Evolutionary conservation across 1,140 invertebrate species (phyloP), one percentile per base, ranked within the genome.

Genomic region (Scaptomyza hsui): DNA sequence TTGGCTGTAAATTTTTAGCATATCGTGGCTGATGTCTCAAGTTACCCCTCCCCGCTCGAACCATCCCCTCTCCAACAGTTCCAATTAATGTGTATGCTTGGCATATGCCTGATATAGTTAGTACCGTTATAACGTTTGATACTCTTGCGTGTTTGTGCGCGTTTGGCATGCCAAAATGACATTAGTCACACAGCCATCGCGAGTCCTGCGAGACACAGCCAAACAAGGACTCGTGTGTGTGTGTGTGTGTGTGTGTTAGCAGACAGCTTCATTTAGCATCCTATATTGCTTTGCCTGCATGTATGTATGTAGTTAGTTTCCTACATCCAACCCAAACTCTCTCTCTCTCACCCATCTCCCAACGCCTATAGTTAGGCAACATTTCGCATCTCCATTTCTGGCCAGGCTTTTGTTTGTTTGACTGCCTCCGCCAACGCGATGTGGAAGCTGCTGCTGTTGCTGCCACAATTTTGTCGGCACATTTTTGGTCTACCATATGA

Each of bases 151-250:
- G 78, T 56, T 75, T 42, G 75, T 56, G 48, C 78, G 72, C 68
- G 81, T 76, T 77, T 85, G 81, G 81, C 80, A 85, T 85, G 81
- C 77, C 73, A 81, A 72, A 85, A 81, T 80, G 81, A 71, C 75
- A 85, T 85, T 86, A 85, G 81, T 85, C 81, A 85, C 77, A 81
- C 45, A 47, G 49, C 35, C 41, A 49, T 3, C 26, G 26, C 9
- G 45, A 26, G 39, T 53, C 19, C 13, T 55, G 35, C 35, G 18
- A 53, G 49, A 37, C 12, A 29, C 18, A 12, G 44, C 44, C 24
- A 24, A 26, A 48, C 47, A 49, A 29, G 5, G 13, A 26, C 26
- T 47, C 16, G 0, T 39, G 19, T 41, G 10, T 51, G 19, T 29
- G 13, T 61, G 10, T 41, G 12, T 24, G 13, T 55, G 12, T 48